phyloP scores from a whole-genome alignment of 2,797 vertebrate genomes.

The Rhinichthys osculus region DNA sequence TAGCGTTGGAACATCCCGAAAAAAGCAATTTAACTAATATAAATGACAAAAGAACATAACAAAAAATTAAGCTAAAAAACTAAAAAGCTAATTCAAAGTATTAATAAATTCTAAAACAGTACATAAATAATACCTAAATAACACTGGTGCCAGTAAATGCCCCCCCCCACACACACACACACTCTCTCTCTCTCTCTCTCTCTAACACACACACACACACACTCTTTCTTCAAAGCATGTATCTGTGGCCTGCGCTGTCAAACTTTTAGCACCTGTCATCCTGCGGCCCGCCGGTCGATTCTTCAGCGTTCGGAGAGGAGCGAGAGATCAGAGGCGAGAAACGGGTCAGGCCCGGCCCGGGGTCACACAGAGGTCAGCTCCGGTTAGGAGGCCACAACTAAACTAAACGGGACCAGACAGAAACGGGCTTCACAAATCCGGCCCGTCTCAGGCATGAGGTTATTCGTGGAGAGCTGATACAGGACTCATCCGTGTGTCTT shows the following conservation, averaged over 20 bases:
- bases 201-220: slow-evolving; percentile 6
- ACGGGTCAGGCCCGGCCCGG: slow-evolving; percentile 74
- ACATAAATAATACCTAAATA: neutral
- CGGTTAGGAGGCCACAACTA: neutral
- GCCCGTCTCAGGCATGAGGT: neutral
- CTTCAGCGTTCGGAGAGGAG: slow-evolving; percentile 56
- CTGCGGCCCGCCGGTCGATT: slow-evolving; percentile 69
- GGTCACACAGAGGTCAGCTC: slow-evolving; percentile 73
- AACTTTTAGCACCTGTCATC: slow-evolving; percentile 85
- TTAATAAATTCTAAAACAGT: neutral
- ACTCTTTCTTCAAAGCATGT: slow-evolving; percentile 76
- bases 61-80: neutral
- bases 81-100: neutral
- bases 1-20: too few relatives aligned
- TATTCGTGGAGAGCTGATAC: neutral
- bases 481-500: slow-evolving; percentile 16
- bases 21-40: neutral
- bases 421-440: neutral
- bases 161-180: neutral
- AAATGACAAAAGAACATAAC: neutral
- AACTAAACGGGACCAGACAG: neutral
- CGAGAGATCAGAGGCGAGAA: slow-evolving; percentile 69
- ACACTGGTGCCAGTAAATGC: neutral
- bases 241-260: slow-evolving; percentile 75
- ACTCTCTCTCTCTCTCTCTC: neutral